Percentiles rank a stretch among this genome's conserved stretches.
Evolutionary conservation across 2,113 vertebrate species (phyloP).

Genomic region (Chloroceryle aenea): DNA sequence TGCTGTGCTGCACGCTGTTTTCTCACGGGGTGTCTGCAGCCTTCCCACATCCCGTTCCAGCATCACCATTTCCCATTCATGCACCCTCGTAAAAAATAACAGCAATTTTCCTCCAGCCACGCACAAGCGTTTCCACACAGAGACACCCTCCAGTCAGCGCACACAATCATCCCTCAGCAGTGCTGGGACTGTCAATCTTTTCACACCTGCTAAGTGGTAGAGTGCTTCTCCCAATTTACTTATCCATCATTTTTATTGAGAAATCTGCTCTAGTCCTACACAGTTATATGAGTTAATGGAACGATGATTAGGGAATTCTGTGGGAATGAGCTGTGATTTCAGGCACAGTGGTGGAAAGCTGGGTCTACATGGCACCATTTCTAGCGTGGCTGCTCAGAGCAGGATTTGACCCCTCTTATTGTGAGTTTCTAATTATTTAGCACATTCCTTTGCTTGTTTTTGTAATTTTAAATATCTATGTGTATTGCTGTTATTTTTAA

Average conservation of each 20-base stretch:
- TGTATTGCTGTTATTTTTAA: not conserved
- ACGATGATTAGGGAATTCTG: slow-evolving; percentile 59
- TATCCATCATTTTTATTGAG: slow-evolving; percentile 73
- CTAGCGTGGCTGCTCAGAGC: not conserved
- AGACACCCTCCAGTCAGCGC: not conserved
- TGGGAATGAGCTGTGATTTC: slow-evolving; percentile 23
- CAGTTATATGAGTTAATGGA: slow-evolving; percentile 71
- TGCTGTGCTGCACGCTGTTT: not conserved
- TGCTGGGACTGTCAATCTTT: slow-evolving; percentile 52
- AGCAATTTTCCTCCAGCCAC: not conserved
- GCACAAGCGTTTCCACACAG: not conserved
- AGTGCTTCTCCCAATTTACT: slow-evolving; percentile 70
- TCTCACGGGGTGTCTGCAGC: not conserved
- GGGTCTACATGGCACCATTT: not conserved
- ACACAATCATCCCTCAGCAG: not conserved
- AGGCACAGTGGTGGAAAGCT: not conserved
- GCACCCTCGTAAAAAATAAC: not conserved
- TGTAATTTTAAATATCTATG: not conserved
- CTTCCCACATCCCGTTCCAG: not conserved
- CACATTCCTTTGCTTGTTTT: not conserved
- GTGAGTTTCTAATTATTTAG: not conserved
- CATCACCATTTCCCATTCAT: not conserved
- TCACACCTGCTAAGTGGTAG: slow-evolving; percentile 65
- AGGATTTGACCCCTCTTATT: slow-evolving; percentile 16
- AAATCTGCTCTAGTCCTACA: slow-evolving; percentile 67